Base-by-base conservation (phyloP, 1,140 invertebrate species). In the Chrysoperla carnea region DNA sequence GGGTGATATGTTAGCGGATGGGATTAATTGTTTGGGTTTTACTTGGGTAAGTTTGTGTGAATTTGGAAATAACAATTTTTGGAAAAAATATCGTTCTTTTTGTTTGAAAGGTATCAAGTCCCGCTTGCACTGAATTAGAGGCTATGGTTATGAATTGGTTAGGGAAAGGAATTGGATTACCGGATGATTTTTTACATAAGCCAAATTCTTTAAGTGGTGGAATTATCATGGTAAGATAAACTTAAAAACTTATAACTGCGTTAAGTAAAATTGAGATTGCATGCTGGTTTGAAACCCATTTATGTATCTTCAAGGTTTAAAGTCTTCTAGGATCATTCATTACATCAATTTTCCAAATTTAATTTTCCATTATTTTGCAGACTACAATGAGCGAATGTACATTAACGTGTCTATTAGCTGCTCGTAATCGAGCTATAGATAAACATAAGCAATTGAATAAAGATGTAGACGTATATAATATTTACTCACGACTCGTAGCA, bases 81-180 rank as follows among this genome's bases (percentile, higher is more conserved):
- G 29, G 11, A 31, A 11, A 31, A 31, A 31, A 31, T 31, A 31
- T 31, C 29, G 11, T 31, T 31, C 6, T 7, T 31, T 7, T 23
- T 42, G 11, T 35, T 7, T 15, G 11, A 42, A 42, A 92, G 88
- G 84, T 84, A 1, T 84, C 89, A 1, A 92, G 89, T 52, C 94
- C 94, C 6, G 88, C 89, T 8, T 94, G 90, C 54, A 99, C 94
- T 0, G 94, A 98, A 62, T 60, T 99, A 43, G 94, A 99, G 69
- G 93, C 90, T 48, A 76, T 93, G 5, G 86, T 94, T 17, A 89
- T 95, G 81, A 94, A 99, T 64, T 99, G 95, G 95, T 62, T 99
- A 29, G 92, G 85, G 6, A 89, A 94, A 66, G 84, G 94, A 72
- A 76, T 98, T 11, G 79, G 86, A 4, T 68, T 98, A 17, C 94